Percentiles rank a stretch among this genome's conserved stretches.
Evolutionary conservation across 2,113 vertebrate species (phyloP).

Genomic region (human (Homo sapiens)): DNA sequence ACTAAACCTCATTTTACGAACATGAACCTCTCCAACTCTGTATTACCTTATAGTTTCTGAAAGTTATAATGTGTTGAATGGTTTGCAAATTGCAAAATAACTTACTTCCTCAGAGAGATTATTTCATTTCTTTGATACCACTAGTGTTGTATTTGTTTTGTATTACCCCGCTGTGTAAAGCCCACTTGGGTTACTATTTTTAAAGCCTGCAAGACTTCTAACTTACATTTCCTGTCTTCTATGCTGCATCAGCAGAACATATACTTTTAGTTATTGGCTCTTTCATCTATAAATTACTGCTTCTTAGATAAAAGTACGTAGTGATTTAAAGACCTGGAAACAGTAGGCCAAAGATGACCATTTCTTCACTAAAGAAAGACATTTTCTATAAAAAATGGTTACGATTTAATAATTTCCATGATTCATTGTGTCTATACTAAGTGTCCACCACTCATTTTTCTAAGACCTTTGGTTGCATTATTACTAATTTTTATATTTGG

Average conservation of each 20-base stretch:
- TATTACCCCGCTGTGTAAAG: neutral
- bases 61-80: neutral
- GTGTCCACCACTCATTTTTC: neutral
- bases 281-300: constrained; percentile 29
- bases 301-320: neutral
- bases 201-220: neutral
- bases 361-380: neutral
- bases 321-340: neutral
- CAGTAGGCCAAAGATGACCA: neutral
- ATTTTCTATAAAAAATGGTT: neutral
- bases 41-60: neutral
- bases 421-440: neutral
- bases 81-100: constrained; percentile 28
- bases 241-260: neutral
- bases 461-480: neutral
- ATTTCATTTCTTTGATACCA: neutral
- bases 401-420: neutral
- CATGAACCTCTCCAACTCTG: neutral
- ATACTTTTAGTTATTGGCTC: neutral
- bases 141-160: neutral
- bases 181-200: neutral
- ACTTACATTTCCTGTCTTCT: neutral
- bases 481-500: neutral
- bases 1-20: neutral
- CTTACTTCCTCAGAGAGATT: neutral